phyloP scores from a whole-genome alignment of 2,888 invertebrate species.

The Eumacrocentrus americanus region DNA sequence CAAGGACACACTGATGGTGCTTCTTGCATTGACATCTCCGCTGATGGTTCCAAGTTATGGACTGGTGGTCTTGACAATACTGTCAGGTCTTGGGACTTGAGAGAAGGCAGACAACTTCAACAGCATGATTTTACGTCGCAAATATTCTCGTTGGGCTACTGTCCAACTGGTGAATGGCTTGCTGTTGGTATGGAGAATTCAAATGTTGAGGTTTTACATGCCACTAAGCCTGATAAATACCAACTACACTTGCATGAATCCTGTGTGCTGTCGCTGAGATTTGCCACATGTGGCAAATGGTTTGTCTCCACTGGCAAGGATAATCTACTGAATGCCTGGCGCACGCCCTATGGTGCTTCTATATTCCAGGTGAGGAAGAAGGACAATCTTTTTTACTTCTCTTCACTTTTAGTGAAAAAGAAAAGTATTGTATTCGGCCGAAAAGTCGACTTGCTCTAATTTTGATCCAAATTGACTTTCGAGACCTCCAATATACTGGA shows the following conservation, averaged over 20 bases:
- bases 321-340: conserved; percentile 95
- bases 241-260: conserved; percentile 95
- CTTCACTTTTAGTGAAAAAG: too few species aligned
- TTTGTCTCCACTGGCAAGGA: conserved; percentile 99
- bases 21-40: conserved; percentile 95
- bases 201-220: conserved; percentile 92
- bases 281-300: conserved; percentile 97
- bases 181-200: conserved; percentile 99
- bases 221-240: conserved; percentile 92
- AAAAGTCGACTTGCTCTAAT: too few species aligned
- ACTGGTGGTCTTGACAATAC: conserved; percentile 97
- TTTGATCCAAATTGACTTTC: too few species aligned
- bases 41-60: conserved; percentile 87
- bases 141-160: conserved; percentile 86
- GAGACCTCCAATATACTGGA: too few species aligned
- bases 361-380: conserved; percentile 85
- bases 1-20: conserved; percentile 98
- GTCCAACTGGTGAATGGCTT: conserved; percentile 95
- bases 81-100: conserved; percentile 93
- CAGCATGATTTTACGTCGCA: conserved; percentile 95
- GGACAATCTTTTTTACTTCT: too few species aligned
- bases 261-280: conserved; percentile 93
- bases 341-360: conserved; percentile 96
- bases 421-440: too few species aligned
- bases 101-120: conserved; percentile 91